Evolutionary conservation across 2,888 invertebrate genomes (phyloP).

Genomic region (Apodemia hepburni): DNA sequence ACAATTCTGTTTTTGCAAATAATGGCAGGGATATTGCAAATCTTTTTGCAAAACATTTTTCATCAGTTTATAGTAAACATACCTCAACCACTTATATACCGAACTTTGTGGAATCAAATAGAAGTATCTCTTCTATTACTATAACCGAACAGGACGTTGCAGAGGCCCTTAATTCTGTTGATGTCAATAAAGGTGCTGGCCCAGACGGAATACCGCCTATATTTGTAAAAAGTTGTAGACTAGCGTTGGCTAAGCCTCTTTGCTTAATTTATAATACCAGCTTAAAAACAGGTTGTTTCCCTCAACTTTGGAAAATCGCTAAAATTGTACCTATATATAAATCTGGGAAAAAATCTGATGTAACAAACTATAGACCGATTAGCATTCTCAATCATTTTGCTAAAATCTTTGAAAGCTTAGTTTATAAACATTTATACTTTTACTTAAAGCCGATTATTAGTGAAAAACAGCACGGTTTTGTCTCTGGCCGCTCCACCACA

Average conservation of each 20-base stretch:
- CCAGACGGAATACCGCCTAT: neutral
- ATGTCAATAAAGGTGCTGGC: neutral
- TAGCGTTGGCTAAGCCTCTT: neutral
- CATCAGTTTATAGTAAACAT: too few relatives aligned
- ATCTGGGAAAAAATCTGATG: neutral
- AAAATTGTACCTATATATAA: neutral
- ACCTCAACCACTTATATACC: too few relatives aligned
- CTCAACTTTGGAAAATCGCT: neutral
- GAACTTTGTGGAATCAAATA: too few relatives aligned
- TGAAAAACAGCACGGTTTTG: too few relatives aligned
- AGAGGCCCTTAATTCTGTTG: too few relatives aligned
- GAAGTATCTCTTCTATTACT: too few relatives aligned
- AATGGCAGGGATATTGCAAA: neutral
- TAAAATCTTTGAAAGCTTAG: neutral
- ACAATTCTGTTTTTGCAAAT: neutral
- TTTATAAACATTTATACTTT: neutral
- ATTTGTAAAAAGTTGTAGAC: neutral
- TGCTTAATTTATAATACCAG: neutral
- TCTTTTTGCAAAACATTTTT: neutral
- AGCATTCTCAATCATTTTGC: neutral
- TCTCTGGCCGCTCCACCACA: too few relatives aligned
- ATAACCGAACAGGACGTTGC: too few relatives aligned
- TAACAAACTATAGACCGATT: neutral
- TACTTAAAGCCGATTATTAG: too few relatives aligned
- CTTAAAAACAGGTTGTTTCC: neutral